Evolutionary conservation across 1,140 invertebrate species (phyloP), one percentile per base, ranked within the genome.

Genomic region (Drosophila hydei): DNA sequence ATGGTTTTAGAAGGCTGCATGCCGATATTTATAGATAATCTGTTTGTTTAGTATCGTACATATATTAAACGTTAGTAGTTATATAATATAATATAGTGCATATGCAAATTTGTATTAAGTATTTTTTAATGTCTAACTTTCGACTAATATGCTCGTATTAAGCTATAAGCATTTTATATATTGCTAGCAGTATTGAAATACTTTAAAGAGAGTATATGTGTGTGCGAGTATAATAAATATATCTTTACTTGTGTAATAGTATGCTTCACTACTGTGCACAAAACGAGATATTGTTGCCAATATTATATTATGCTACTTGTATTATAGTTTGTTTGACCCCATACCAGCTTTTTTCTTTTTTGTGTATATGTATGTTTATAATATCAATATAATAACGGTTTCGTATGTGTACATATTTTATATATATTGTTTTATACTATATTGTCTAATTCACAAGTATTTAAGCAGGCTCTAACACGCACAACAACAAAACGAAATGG

Each of bases 371-470:
- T 16, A 42, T 42, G 3, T 2, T 14, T 40, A 16, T 40, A 40
- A 71, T 27, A 69, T 36, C 47, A 54, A 55, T 56, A 54, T 40
- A 45, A 45, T 36, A 38, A 25, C 56, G 36, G 14, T 40, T 40
- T 47, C 11, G 51, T 54, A 50, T 59, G 45, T 72, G 8, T 62
- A 51, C 54, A 45, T 56, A 36, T 42, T 23, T 27, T 42, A 43
- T 76, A 48, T 67, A 36, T 72, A 48, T 50, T 72, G 60, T 68
- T 7, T 75, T 63, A 55, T 73, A 48, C 73, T 89, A 89, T 91
- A 91, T 91, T 91, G 89, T 91, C 89, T 91, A 89, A 89, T 90
- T 91, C 89, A 91, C 89, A 89, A 89, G 79, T 89, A 83, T 85
- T 81, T 43, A 50, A 40, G 33, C 36, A 33, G 50, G 16, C 47